A percentile compares a stretch with the other conserved stretches of the same genome.
These are phyloP conservation scores for Bembecia ichneumoniformis DNA, from an alignment of 2,888 invertebrate genomes.

Conservation along the genomic window DNA sequence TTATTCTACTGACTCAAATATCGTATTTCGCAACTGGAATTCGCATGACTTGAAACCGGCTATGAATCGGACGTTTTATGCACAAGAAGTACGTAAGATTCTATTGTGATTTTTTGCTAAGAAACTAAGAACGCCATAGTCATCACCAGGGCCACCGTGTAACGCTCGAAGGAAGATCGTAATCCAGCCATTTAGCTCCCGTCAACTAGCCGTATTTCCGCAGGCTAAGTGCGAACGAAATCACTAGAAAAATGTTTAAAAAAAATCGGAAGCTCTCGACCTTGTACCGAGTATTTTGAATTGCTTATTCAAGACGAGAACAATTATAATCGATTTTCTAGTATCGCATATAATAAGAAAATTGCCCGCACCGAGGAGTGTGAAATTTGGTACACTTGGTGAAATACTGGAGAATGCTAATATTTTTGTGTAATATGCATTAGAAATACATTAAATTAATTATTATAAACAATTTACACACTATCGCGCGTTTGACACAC, in stretches of 20 bases:
- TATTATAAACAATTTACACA: too few species aligned
- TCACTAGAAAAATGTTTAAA: conserved; percentile 34
- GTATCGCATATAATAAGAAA: too few species aligned
- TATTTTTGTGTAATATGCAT: too few species aligned
- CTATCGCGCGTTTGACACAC: too few species aligned
- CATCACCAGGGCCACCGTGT: conserved; percentile 40
- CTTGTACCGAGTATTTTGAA: conserved; percentile 23
- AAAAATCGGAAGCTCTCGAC: conserved; percentile 53
- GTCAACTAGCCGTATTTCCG: conserved; percentile 67
- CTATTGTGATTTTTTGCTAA: conserved; percentile 38
- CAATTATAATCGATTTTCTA: too few species aligned
- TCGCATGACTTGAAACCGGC: conserved; percentile 1
- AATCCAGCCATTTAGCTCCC: conserved; percentile 57
- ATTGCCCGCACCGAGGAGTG: too few species aligned
- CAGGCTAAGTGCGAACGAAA: conserved; percentile 30
- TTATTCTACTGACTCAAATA: conserved; percentile 21
- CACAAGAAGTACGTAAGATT: not conserved
- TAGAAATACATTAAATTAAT: too few species aligned
- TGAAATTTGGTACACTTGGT: not conserved
- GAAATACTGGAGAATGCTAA: not conserved
- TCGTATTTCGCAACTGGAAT: conserved; percentile 3
- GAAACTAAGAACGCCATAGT: conserved; percentile 23
- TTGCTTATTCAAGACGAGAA: too few species aligned
- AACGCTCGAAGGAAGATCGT: conserved; percentile 40
- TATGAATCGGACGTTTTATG: not conserved